phyloP scores from a whole-genome alignment of 2,888 invertebrate species.

The Eilema sororculum region DNA sequence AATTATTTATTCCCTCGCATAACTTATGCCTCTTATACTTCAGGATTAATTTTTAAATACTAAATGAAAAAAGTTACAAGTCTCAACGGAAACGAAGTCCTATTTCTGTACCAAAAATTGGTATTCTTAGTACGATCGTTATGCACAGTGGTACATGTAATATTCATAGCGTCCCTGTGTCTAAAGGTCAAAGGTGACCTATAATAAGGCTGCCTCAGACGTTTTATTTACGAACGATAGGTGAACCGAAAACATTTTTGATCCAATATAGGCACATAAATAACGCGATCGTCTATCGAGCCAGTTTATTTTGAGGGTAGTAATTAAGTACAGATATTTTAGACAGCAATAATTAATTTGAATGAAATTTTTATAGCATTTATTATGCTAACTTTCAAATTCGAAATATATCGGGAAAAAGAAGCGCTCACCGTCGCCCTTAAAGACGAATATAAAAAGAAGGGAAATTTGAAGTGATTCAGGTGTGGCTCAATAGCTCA shows the following conservation, averaged over 20 bases:
- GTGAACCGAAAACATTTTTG: slow-evolving; percentile 1
- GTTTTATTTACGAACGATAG: not conserved
- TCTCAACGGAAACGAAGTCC: not conserved
- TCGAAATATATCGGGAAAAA: too few species aligned
- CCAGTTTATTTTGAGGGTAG: not conserved
- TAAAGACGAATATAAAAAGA: too few species aligned
- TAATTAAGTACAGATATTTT: not conserved
- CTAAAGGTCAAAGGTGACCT: slow-evolving; percentile 11
- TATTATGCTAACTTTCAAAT: too few species aligned
- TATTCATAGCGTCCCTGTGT: slow-evolving; percentile 12
- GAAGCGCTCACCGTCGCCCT: too few species aligned
- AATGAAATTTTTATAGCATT: too few species aligned
- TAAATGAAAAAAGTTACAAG: not conserved
- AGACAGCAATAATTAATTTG: too few species aligned
- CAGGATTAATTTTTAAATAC: not conserved
- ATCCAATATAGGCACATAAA: not conserved
- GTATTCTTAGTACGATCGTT: slow-evolving; percentile 10
- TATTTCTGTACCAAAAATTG: slow-evolving; percentile 15
- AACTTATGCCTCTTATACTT: not conserved
- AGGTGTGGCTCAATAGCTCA: too few species aligned
- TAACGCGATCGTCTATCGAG: not conserved
- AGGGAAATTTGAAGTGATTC: too few species aligned
- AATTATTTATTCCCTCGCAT: slow-evolving; percentile 8
- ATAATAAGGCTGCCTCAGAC: slow-evolving; percentile 1
- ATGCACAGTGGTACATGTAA: slow-evolving; percentile 4